Base-by-base conservation (phyloP, 2,797 vertebrate species). In the Microctenopoma lineatum region DNA sequence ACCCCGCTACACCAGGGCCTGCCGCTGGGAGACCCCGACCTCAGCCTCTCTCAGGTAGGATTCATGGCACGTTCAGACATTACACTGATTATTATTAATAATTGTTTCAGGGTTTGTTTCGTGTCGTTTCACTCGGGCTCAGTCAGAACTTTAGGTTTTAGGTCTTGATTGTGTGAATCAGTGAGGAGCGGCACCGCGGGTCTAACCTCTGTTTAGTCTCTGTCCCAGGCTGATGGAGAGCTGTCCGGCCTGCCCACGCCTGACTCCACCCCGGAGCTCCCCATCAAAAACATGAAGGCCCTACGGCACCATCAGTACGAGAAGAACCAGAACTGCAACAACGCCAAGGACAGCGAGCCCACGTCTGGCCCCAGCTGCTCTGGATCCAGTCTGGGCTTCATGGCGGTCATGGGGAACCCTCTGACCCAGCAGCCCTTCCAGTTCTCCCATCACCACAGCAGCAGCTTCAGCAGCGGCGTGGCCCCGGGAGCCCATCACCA, bases 201-300 rank as follows among this genome's bases (percentile, higher is more conserved):
- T 81, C 56, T 81, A 8, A 46, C 48, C 29, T 81, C 21, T 48
- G 34, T 59, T n/a, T 2, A 79, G 82, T 81, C 75, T 73, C 72
- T 87, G 44, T 87, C 93, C n/a, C 84, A 91, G 87, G 76, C 15
- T 1, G 90, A 90, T 0, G 88, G 86, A 0, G 93, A 96, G 66
- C 86, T 94, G 29, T 94, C 94, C 0, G 93, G 92, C 21, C 80
- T 96, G 69, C 95, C 96, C 34, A 96, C 95, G 0, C 95, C 96
- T 0, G 95, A 95, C 53, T 93, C 94, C 53, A 95, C 94, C 4
- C 94, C 96, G 0, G 94, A 96, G 81, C 88, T 95, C 12, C 93
- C 94, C 0, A 83, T 90, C 81, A 96, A 94, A 85, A 94, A 84
- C 80, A 87, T 93, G 59, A 93, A 90, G 58, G 73, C 89, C 3